Percentiles rank a stretch among this genome's conserved stretches.
phyloP scores from a whole-genome alignment of 2,888 invertebrate genomes.

The Dolichomitus sp. region DNA sequence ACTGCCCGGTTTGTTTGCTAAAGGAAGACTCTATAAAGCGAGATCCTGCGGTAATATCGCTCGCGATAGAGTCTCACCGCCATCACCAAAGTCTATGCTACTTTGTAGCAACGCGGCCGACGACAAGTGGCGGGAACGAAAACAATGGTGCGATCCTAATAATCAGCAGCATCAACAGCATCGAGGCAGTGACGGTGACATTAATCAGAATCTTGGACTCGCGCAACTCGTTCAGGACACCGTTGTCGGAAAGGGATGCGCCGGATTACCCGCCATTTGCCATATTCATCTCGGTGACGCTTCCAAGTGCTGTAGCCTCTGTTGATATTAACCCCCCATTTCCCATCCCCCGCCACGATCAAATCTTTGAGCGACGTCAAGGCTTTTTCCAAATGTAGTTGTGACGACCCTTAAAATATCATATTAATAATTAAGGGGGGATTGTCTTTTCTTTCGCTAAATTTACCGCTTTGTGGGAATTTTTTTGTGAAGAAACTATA shows the following conservation, averaged over 20 bases:
- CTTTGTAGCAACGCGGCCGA: constrained; percentile 79
- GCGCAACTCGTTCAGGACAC: constrained; percentile 79
- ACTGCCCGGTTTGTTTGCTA: constrained; percentile 87
- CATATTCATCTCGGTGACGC: constrained; percentile 88
- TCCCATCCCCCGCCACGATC: neutral
- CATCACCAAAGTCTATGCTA: constrained; percentile 82
- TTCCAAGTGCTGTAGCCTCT: constrained; percentile 88
- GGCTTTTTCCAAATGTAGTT: neutral
- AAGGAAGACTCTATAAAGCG: constrained; percentile 88
- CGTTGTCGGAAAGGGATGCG: constrained; percentile 84
- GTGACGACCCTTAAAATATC: no score
- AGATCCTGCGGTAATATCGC: constrained; percentile 89
- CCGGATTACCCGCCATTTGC: constrained; percentile 87
- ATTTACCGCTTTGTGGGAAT: no score
- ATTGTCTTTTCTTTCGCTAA: no score
- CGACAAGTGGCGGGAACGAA: constrained; percentile 85
- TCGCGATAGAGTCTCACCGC: constrained; percentile 87
- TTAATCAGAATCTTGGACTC: constrained; percentile 87
- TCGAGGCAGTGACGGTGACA: constrained; percentile 86
- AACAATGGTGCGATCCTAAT: constrained; percentile 84
- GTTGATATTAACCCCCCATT: constrained; percentile 84
- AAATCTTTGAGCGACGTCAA: neutral
- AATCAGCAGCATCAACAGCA: constrained; percentile 74
- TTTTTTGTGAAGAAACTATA: no score
- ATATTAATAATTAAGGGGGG: no score